phyloP scores from a whole-genome alignment of 2,113 vertebrate species.

The Corythoichthys haematopterus region DNA sequence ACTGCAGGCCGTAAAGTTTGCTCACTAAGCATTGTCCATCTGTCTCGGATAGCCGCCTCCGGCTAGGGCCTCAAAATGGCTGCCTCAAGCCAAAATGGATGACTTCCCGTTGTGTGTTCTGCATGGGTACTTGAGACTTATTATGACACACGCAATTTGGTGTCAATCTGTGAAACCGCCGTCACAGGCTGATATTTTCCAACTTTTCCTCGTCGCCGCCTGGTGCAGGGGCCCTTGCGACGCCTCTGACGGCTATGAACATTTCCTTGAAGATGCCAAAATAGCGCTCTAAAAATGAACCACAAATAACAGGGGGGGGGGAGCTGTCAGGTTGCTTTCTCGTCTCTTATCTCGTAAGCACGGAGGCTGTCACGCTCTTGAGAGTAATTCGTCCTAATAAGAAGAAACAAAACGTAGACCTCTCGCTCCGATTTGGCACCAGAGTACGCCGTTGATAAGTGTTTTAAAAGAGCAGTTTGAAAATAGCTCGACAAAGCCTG shows the following conservation, averaged over 20 bases:
- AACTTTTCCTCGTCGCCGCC: neutral
- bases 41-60: neutral
- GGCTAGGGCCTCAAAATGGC: neutral
- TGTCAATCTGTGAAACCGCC: neutral
- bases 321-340: conserved; percentile 43
- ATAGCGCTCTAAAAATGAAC: conserved; percentile 55
- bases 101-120: neutral
- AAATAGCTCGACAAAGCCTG: conserved; percentile 16
- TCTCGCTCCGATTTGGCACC: conserved; percentile 21
- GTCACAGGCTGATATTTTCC: neutral
- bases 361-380: conserved; percentile 46
- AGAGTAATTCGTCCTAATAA: conserved; percentile 46
- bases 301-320: neutral
- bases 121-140: neutral
- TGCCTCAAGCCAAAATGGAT: neutral
- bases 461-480: conserved; percentile 27
- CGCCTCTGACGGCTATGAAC: neutral
- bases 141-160: neutral
- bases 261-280: conserved; percentile 34
- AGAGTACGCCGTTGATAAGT: conserved; percentile 22
- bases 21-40: no score
- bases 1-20: no score
- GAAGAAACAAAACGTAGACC: conserved; percentile 43
- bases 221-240: neutral
- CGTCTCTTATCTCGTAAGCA: conserved; percentile 26